Evolutionary conservation across 53 echinoderm and acorn worm genomes (phyloP).

Genomic region (Echinometra lucunter): DNA sequence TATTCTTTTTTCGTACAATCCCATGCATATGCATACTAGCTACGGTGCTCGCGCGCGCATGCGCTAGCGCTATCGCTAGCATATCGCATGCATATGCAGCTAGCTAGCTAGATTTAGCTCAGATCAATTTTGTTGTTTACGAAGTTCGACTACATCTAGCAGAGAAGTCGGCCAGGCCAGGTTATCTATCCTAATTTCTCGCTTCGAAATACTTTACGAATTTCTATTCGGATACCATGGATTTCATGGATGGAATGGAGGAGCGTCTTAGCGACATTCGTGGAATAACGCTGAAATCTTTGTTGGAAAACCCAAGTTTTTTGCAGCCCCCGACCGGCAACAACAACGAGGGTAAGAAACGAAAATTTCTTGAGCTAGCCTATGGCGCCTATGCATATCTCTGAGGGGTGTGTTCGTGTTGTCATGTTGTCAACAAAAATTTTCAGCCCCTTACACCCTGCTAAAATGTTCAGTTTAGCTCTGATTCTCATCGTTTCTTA

Average conservation of each 20-base stretch:
- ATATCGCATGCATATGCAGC: too few relatives aligned
- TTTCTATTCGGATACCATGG: conserved; percentile 29
- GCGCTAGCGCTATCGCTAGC: too few relatives aligned
- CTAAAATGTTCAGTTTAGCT: not conserved
- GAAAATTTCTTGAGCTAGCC: not conserved
- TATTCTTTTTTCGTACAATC: too few relatives aligned
- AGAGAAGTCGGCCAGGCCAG: not conserved
- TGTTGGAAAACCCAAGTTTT: conserved; percentile 92
- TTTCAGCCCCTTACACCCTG: not conserved
- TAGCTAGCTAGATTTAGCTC: not conserved
- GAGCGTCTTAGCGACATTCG: conserved; percentile 71
- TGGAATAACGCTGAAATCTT: conserved; percentile 88
- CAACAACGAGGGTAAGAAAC: conserved; percentile 7
- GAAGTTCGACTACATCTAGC: too few relatives aligned
- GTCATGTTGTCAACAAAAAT: not conserved
- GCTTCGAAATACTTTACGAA: too few relatives aligned
- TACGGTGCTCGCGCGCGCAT: too few relatives aligned
- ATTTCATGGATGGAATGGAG: conserved; percentile 68
- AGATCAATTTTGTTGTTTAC: not conserved
- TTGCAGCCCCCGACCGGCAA: conserved; percentile 75
- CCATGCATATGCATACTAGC: too few relatives aligned
- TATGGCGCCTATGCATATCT: not conserved
- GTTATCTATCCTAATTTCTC: not conserved
- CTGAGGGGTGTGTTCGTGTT: not conserved
- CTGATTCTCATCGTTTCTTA: not conserved